Evolutionary conservation across 2,888 invertebrate species (phyloP).

Genomic region (Drosophila prolongata): DNA sequence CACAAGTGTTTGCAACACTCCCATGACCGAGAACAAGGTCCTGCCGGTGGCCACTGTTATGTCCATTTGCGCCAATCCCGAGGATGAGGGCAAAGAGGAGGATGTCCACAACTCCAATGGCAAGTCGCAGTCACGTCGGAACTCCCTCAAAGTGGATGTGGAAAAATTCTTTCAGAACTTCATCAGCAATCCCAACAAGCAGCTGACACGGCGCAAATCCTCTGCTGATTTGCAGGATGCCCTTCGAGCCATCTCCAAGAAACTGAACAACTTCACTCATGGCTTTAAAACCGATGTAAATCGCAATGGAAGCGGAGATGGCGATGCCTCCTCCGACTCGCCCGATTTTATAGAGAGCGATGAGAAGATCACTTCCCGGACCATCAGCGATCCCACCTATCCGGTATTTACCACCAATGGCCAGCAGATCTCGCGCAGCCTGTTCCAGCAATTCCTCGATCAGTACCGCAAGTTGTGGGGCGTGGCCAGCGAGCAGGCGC

Average conservation of each 20-base stretch:
- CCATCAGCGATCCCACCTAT: slow-evolving; percentile 91
- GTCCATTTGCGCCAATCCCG: slow-evolving; percentile 89
- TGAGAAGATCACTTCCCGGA: slow-evolving; percentile 85
- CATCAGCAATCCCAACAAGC: slow-evolving; percentile 80
- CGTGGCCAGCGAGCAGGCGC: slow-evolving; percentile 72
- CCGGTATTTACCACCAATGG: slow-evolving; percentile 91
- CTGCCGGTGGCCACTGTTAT: slow-evolving; percentile 90
- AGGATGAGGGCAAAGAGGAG: slow-evolving; percentile 76
- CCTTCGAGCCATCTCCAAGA: slow-evolving; percentile 86
- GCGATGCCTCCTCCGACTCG: slow-evolving; percentile 42
- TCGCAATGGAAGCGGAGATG: slow-evolving; percentile 67
- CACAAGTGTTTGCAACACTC: slow-evolving; percentile 91
- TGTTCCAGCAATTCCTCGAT: slow-evolving; percentile 89
- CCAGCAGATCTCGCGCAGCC: slow-evolving; percentile 89
- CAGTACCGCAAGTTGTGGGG: slow-evolving; percentile 87
- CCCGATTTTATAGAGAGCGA: slow-evolving; percentile 78
- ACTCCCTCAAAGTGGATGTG: slow-evolving; percentile 81
- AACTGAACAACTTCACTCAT: slow-evolving; percentile 86
- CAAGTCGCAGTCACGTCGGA: slow-evolving; percentile 62
- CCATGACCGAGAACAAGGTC: slow-evolving; percentile 91
- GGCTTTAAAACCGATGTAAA: slow-evolving; percentile 84
- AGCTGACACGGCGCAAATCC: slow-evolving; percentile 85
- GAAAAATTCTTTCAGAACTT: slow-evolving; percentile 83
- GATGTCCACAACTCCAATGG: slow-evolving; percentile 65
- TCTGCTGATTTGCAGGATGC: slow-evolving; percentile 88